Conservation (phyloP, 1,140 invertebrate genomes). For the Stegodyphus dumicola region DNA sequence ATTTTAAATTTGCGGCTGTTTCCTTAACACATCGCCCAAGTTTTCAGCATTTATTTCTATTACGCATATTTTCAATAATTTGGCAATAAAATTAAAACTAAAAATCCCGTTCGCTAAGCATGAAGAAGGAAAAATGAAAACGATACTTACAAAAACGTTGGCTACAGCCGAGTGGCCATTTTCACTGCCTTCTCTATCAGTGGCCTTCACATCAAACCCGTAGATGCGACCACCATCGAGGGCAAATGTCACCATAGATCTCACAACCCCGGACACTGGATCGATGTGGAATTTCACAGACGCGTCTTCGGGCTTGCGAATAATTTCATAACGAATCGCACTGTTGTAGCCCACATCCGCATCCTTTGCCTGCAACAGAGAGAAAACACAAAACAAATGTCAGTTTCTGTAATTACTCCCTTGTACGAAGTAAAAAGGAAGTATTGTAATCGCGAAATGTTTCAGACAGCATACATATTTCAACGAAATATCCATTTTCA, state of each 20-base stretch:
- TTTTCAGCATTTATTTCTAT: too few relatives aligned
- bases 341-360: conserved; percentile 80
- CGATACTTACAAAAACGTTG: conserved; percentile 81
- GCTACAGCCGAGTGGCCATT: conserved; percentile 83
- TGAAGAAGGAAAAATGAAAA: not conserved
- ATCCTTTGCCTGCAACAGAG: conserved; percentile 76
- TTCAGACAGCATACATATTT: too few relatives aligned
- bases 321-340: conserved; percentile 82
- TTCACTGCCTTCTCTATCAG: conserved; percentile 79
- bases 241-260: conserved; percentile 76
- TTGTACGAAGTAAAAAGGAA: too few relatives aligned
- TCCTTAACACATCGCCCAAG: too few relatives aligned
- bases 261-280: conserved; percentile 78
- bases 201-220: conserved; percentile 89
- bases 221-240: conserved; percentile 80
- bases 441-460: too few relatives aligned
- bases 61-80: too few relatives aligned
- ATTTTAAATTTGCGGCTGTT: too few relatives aligned
- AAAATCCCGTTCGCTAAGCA: too few relatives aligned
- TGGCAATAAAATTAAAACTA: too few relatives aligned
- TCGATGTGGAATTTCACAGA: conserved; percentile 80
- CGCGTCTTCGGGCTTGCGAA: conserved; percentile 73
- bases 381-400: not conserved
- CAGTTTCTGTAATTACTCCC: too few relatives aligned
- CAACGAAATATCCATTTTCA: too few relatives aligned